Evolutionary conservation across 2,888 invertebrate species (phyloP).

Genomic region (Caenorhabditis sp.): DNA sequence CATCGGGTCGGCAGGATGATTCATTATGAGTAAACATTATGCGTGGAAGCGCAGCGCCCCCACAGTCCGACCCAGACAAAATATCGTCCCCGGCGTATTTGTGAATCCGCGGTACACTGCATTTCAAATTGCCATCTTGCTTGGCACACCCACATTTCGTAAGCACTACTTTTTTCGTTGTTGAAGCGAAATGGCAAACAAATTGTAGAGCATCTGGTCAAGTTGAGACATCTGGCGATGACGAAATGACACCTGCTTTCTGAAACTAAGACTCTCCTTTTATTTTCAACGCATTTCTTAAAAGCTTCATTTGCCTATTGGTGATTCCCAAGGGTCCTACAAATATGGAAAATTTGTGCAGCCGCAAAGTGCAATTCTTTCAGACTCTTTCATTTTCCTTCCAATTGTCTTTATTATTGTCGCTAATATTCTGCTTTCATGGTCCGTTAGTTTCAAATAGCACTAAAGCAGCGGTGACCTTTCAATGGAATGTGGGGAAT

Average conservation of each 20-base stretch:
- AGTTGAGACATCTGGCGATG: conserved; percentile 41
- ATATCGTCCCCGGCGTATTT: conserved; percentile 47
- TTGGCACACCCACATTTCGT: conserved; percentile 50
- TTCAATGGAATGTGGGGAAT: conserved; percentile 17
- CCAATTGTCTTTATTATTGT: conserved; percentile 25
- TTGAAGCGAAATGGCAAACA: too few species aligned
- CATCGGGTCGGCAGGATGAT: conserved; percentile 37
- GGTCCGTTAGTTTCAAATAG: conserved; percentile 21
- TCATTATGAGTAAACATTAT: conserved; percentile 61
- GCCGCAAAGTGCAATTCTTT: conserved; percentile 33
- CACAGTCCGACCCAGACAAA: conserved; percentile 46
- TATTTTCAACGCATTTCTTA: background rate
- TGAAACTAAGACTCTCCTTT: too few species aligned
- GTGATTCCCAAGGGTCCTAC: too few species aligned
- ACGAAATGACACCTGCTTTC: too few species aligned
- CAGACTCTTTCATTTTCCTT: conserved; percentile 19
- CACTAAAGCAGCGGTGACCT: conserved; percentile 31
- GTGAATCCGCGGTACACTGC: conserved; percentile 46
- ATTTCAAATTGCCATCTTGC: conserved; percentile 36
- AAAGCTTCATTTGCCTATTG: too few species aligned
- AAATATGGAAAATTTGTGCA: too few species aligned
- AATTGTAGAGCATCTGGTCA: conserved; percentile 28
- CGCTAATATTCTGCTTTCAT: conserved; percentile 33
- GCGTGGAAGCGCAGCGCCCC: conserved; percentile 55
- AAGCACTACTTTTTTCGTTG: conserved; percentile 17